phyloP scores from a whole-genome alignment of 1,140 invertebrate genomes.

The Drosophila parvula region DNA sequence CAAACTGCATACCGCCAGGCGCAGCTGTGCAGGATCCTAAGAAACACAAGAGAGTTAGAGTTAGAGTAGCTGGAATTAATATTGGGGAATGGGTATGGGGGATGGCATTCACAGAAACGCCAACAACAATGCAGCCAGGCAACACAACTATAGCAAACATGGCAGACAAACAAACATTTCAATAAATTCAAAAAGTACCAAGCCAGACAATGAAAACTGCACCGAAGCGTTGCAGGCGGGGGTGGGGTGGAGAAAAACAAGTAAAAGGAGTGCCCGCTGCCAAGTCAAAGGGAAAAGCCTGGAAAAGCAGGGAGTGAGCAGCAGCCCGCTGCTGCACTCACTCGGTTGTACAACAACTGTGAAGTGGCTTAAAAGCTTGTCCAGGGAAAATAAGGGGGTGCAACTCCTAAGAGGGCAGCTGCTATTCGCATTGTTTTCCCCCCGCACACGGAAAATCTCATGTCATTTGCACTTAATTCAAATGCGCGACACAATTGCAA shows the following conservation, averaged over 20 bases:
- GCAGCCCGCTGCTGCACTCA: slow-evolving; percentile 6
- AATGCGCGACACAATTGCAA: slow-evolving; percentile 83
- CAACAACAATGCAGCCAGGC: slow-evolving; percentile 56
- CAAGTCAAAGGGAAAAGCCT: slow-evolving; percentile 22
- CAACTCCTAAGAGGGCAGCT: slow-evolving; percentile 38
- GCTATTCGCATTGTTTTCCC: slow-evolving; percentile 56
- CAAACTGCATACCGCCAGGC: slow-evolving; percentile 37
- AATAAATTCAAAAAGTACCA: slow-evolving; percentile 75
- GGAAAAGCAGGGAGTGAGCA: background rate
- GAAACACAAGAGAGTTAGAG: slow-evolving; percentile 3
- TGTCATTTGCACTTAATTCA: slow-evolving; percentile 84
- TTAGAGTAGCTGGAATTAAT: background rate
- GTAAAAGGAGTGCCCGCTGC: slow-evolving; percentile 66
- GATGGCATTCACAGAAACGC: slow-evolving; percentile 2
- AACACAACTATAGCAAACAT: slow-evolving; percentile 24
- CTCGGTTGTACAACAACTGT: slow-evolving; percentile 50
- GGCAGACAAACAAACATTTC: slow-evolving; percentile 81
- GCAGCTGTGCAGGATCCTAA: slow-evolving; percentile 45
- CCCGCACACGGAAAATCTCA: slow-evolving; percentile 59
- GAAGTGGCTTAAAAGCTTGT: slow-evolving; percentile 80
- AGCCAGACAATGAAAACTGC: slow-evolving; percentile 60
- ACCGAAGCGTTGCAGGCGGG: slow-evolving; percentile 21
- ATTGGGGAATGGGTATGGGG: background rate
- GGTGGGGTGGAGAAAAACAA: slow-evolving; percentile 60
- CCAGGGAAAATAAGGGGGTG: slow-evolving; percentile 23